phyloP scores from a whole-genome alignment of 2,888 invertebrate species.

The Mesopsocus fuscifrons region DNA sequence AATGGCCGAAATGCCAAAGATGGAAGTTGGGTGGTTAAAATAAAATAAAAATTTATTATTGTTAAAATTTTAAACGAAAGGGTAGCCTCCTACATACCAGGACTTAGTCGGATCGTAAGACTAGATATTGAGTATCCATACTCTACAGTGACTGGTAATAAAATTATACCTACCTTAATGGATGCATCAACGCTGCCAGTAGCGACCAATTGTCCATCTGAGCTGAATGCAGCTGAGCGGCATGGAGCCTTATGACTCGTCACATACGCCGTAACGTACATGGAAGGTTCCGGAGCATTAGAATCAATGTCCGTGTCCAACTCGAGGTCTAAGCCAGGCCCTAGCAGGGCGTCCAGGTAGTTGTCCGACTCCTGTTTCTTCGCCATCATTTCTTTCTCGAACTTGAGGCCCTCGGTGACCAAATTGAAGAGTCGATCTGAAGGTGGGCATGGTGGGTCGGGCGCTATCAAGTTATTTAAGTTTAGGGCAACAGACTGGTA shows the following conservation, averaged over 20 bases:
- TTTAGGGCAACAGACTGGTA: slow-evolving; percentile 81
- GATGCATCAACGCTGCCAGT: slow-evolving; percentile 98
- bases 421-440: slow-evolving; percentile 77
- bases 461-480: slow-evolving; percentile 64
- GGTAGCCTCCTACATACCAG: not conserved
- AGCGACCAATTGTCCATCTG: slow-evolving; percentile 88
- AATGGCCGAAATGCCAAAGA: too few relatives aligned
- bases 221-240: slow-evolving; percentile 86
- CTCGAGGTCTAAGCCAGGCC: slow-evolving; percentile 74
- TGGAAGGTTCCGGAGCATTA: slow-evolving; percentile 86
- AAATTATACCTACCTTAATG: slow-evolving; percentile 70
- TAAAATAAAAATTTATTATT: too few relatives aligned
- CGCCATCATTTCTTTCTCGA: slow-evolving; percentile 49
- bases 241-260: slow-evolving; percentile 96
- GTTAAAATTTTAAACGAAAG: too few relatives aligned
- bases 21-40: too few relatives aligned
- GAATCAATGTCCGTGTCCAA: slow-evolving; percentile 90
- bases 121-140: too few relatives aligned
- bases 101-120: too few relatives aligned
- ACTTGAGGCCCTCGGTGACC: slow-evolving; percentile 65
- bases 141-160: too few relatives aligned
- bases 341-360: slow-evolving; percentile 36
- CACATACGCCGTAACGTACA: slow-evolving; percentile 97
- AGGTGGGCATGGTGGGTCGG: slow-evolving; percentile 87
- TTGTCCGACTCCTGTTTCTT: slow-evolving; percentile 35